These are phyloP conservation scores for Poeciliopsis retropinna DNA, from an alignment of 2,113 vertebrate species.

Conservation along the genomic window DNA sequence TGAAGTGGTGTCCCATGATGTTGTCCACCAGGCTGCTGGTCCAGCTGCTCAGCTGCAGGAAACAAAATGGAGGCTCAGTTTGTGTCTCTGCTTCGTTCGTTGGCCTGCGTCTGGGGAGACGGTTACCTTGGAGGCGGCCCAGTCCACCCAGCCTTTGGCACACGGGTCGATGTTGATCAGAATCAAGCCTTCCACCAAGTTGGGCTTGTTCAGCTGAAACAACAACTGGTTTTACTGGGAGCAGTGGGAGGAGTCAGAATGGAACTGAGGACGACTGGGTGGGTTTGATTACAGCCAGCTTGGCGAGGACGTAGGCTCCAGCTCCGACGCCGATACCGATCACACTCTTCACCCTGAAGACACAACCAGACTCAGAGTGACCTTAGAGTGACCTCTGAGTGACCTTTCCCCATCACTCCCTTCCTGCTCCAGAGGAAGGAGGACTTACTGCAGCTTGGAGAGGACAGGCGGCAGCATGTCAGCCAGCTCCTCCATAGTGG, in stretches of 20 bases:
- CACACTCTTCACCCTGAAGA: conserved; percentile 87
- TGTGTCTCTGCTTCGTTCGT: background rate
- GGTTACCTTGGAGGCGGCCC: conserved; percentile 93
- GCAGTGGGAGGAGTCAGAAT: background rate
- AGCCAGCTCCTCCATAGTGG: conserved; percentile 93
- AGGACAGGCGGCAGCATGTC: conserved; percentile 92
- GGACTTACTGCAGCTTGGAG: conserved; percentile 72
- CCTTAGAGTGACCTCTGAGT: no score
- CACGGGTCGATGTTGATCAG: conserved; percentile 96
- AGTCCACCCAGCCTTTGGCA: conserved; percentile 97
- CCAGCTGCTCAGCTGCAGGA: conserved; percentile 89
- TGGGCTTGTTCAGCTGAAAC: conserved; percentile 87
- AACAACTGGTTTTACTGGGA: background rate
- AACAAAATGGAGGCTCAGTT: conserved; percentile 3
- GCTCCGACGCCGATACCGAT: conserved; percentile 85
- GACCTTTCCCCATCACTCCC: background rate
- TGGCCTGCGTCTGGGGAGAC: background rate
- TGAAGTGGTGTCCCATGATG: conserved; percentile 94
- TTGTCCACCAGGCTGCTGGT: conserved; percentile 92
- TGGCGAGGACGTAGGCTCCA: conserved; percentile 89
- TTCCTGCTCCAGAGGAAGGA: background rate
- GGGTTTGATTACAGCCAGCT: conserved; percentile 87
- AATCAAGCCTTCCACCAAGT: conserved; percentile 92
- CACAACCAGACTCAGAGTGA: background rate
- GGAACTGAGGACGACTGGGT: background rate